Conservation (phyloP, 2,888 invertebrate genomes). For the Glaucopsyche alexis region DNA sequence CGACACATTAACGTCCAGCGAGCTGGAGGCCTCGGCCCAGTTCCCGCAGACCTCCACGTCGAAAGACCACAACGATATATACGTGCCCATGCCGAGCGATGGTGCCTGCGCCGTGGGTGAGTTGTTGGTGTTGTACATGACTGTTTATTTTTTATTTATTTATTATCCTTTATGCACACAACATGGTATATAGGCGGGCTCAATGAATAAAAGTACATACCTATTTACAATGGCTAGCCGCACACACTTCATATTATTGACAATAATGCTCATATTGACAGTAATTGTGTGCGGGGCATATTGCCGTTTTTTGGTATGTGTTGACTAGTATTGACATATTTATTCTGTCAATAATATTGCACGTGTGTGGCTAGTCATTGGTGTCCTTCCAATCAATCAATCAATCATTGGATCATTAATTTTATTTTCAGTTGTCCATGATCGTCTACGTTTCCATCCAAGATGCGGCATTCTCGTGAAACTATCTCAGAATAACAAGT, state of each 20-base stretch:
- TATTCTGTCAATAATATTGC: too few relatives aligned
- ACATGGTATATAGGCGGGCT: too few relatives aligned
- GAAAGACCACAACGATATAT: slow-evolving; percentile 48
- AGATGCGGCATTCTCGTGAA: slow-evolving; percentile 93
- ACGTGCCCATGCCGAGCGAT: slow-evolving; percentile 53
- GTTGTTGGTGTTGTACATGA: not conserved
- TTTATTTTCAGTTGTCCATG: slow-evolving; percentile 60
- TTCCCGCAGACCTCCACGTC: slow-evolving; percentile 43
- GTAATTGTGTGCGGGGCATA: too few relatives aligned
- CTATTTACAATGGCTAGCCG: too few relatives aligned
- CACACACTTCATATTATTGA: too few relatives aligned
- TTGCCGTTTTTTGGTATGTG: too few relatives aligned
- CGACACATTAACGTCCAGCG: slow-evolving; percentile 55
- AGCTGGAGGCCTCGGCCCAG: slow-evolving; percentile 46
- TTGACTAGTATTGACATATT: too few relatives aligned
- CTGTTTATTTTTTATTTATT: not conserved
- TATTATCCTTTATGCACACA: too few relatives aligned
- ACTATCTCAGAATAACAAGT: slow-evolving; percentile 86
- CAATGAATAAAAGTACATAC: too few relatives aligned
- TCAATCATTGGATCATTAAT: not conserved
- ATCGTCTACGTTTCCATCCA: slow-evolving; percentile 91
- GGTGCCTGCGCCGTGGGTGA: slow-evolving; percentile 53
- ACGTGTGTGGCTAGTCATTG: too few relatives aligned
- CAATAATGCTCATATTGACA: too few relatives aligned
- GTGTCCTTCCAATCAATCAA: too few relatives aligned